phyloP scores from a whole-genome alignment of 2,113 vertebrate genomes.

The Mixornis gularis region DNA sequence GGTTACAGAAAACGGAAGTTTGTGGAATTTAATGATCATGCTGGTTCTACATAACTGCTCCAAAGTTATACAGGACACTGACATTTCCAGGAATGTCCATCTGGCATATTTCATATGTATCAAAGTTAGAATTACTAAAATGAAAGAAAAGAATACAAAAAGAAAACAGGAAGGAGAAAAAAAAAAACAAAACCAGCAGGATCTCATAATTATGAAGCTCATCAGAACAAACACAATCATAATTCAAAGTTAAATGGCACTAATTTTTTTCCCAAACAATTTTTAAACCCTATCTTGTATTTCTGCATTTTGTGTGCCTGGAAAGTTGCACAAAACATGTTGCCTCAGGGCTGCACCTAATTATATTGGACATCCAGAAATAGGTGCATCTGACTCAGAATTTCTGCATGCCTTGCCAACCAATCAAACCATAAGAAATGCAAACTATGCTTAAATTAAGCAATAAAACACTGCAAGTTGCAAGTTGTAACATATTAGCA shows the following conservation, averaged over 20 bases:
- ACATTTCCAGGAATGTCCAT: background rate
- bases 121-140: background rate
- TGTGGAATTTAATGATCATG: background rate
- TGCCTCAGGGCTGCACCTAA: slow-evolving; percentile 47
- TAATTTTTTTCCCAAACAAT: background rate
- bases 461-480: slow-evolving; percentile 25
- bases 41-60: background rate
- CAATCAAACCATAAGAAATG: slow-evolving; percentile 38
- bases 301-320: slow-evolving; percentile 8
- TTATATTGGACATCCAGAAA: slow-evolving; percentile 43
- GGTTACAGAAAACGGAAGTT: background rate
- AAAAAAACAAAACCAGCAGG: background rate
- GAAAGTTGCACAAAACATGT: slow-evolving; percentile 17
- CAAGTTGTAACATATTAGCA: slow-evolving; percentile 7
- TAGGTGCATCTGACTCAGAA: slow-evolving; percentile 64
- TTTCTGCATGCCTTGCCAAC: slow-evolving; percentile 56
- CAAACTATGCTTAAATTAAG: slow-evolving; percentile 51
- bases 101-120: background rate
- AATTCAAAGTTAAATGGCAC: background rate
- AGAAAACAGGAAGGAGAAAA: too few species aligned
- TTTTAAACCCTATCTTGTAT: background rate
- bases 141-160: fast-evolving
- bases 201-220: background rate
- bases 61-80: background rate
- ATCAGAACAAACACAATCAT: background rate